These are phyloP conservation scores for Lycocorax pyrrhopterus DNA, from an alignment of 2,113 vertebrate species.

Conservation along the genomic window DNA sequence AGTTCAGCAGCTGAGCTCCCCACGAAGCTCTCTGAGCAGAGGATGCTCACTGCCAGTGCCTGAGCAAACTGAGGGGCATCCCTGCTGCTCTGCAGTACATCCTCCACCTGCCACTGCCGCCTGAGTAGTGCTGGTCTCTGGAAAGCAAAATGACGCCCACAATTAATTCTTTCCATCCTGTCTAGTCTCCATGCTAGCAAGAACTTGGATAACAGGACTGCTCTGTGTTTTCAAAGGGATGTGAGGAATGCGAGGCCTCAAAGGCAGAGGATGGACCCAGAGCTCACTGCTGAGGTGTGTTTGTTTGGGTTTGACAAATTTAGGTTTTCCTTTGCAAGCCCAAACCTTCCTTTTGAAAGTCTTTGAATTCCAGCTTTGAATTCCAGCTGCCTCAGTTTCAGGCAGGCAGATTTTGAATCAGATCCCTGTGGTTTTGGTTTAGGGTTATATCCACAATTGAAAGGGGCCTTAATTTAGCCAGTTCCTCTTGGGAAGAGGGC, in stretches of 20 bases:
- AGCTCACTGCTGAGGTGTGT: background rate
- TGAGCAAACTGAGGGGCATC: background rate
- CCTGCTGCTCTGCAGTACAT: background rate
- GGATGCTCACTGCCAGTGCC: background rate
- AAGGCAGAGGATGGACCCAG: background rate
- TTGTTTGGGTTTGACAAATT: constrained; percentile 30
- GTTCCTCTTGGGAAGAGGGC: constrained; percentile 49
- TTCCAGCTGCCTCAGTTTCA: constrained; percentile 34
- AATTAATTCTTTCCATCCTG: background rate
- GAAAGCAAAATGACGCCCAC: background rate
- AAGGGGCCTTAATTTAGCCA: constrained; percentile 53
- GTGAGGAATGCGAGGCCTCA: fast-evolving
- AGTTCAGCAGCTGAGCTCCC: background rate
- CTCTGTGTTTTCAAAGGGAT: background rate
- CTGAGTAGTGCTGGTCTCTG: background rate
- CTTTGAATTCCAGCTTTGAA: constrained; percentile 29
- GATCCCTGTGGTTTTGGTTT: constrained; percentile 57
- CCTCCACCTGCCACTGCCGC: background rate
- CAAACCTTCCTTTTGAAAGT: background rate
- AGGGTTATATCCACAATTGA: constrained; percentile 53
- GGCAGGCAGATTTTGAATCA: constrained; percentile 26
- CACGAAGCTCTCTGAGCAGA: background rate
- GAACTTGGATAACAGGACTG: background rate
- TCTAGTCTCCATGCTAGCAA: background rate
- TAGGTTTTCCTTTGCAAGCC: constrained; percentile 6